Evolutionary conservation across 2,797 vertebrate genomes (phyloP), one percentile per base, ranked within the genome.

Genomic region (Siniperca obscura): DNA sequence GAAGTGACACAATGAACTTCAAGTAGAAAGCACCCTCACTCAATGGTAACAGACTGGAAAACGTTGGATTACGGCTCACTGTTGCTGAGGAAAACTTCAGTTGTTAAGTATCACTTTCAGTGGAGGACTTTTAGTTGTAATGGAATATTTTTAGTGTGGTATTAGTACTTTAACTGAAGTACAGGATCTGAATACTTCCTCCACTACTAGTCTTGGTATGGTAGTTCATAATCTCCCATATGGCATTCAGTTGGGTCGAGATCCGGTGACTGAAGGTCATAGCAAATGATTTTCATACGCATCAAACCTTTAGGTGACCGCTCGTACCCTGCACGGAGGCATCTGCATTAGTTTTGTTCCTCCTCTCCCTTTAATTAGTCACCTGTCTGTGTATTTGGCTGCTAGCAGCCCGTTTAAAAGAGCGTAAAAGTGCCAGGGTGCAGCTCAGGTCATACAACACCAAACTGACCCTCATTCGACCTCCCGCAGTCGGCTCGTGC

Each of bases 401-500:
- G 52, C 62, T 0, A 10, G 59, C 48, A n/a, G 27, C 25, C 19
- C n/a, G 55, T 80, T 66, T 25, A 42, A n/a, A 30, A 50, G 38
- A 7, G 9, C 50, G 42, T 61, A 38, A 2, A 0, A 7, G 34
- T 36, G 68, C 74, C 21, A 30, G 10, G 40, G 36, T 52, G 68
- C 76, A 62, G 57, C 66, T 69, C 48, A 14, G 77, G 60, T 75
- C 61, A 78, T 25, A 53, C 17, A 4, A 46, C 66, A 70, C 17
- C 11, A 2, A 67, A 71, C 53, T 42, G 89, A 90, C 82, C 84
- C 85, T 86, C 52, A 80, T 79, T 22, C 5, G 0, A 10, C 50
- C 69, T 80, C 61, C 53, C 25, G 38, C 53, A 0, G 40, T 12
- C 8, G 3, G 3, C 34, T 57, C 2, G 16, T 40, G 74, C 30